Evolutionary conservation across 2,797 vertebrate species (phyloP).

Genomic region (Epinephelus malabaricus): DNA sequence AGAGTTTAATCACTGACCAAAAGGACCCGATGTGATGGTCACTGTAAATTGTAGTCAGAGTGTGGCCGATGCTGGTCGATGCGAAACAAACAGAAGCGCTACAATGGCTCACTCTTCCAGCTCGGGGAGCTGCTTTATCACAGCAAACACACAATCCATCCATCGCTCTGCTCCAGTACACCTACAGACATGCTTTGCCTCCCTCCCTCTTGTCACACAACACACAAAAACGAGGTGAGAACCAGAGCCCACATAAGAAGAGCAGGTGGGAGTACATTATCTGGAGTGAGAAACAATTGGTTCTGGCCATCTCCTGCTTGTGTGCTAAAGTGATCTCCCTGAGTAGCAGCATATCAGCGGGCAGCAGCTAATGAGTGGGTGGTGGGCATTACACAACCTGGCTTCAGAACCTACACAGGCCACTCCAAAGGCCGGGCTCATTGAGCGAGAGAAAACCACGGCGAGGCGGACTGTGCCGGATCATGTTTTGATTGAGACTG

Average conservation of each 20-base stretch:
- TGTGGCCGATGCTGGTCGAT: slow-evolving; percentile 1
- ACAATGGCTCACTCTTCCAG: slow-evolving; percentile 54
- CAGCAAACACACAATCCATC: slow-evolving; percentile 60
- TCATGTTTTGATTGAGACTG: slow-evolving; percentile 69
- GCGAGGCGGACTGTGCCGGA: slow-evolving; percentile 54
- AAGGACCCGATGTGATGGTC: slow-evolving; percentile 34
- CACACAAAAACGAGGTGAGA: slow-evolving; percentile 74
- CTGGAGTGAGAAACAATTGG: slow-evolving; percentile 83
- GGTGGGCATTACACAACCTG: slow-evolving; percentile 84
- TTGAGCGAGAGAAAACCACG: slow-evolving; percentile 63
- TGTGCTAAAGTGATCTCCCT: slow-evolving; percentile 78
- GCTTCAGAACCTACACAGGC: slow-evolving; percentile 85
- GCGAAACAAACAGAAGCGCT: slow-evolving; percentile 49
- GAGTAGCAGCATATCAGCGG: slow-evolving; percentile 79
- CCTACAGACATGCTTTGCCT: slow-evolving; percentile 68
- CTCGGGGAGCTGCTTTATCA: slow-evolving; percentile 53
- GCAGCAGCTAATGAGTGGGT: slow-evolving; percentile 81
- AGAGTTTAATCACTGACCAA: slow-evolving; percentile 55
- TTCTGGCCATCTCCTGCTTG: slow-evolving; percentile 77
- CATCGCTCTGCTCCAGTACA: slow-evolving; percentile 67
- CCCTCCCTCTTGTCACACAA: slow-evolving; percentile 75
- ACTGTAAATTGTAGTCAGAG: slow-evolving; percentile 15
- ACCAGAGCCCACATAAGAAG: slow-evolving; percentile 80
- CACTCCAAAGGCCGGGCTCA: slow-evolving; percentile 73
- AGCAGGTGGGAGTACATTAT: slow-evolving; percentile 87